phyloP scores from a whole-genome alignment of 92 coral and sea anemone species.

The Ricordea florida region DNA sequence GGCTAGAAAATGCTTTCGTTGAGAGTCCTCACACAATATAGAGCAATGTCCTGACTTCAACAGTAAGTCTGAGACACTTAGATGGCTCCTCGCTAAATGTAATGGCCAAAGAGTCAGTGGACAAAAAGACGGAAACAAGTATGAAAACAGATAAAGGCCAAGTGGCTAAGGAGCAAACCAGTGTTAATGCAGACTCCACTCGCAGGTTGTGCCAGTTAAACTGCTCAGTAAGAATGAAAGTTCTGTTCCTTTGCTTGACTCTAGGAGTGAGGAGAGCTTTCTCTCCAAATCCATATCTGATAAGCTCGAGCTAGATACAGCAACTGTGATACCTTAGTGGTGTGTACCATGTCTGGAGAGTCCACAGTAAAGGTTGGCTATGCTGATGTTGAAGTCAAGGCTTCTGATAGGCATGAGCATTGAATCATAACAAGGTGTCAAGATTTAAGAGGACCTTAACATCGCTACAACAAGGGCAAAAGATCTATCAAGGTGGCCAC shows the following conservation, averaged over 20 bases:
- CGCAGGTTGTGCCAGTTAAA: conserved; percentile 60
- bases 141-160: neutral
- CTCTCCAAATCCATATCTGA: conserved; percentile 23
- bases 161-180: neutral
- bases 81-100: neutral
- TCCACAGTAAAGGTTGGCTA: conserved; percentile 42
- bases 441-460: conserved; percentile 25
- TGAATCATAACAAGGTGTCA: conserved; percentile 29
- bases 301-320: conserved; percentile 21
- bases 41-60: no score
- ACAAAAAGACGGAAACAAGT: neutral
- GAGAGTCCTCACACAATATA: no score
- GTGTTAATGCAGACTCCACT: conserved; percentile 1
- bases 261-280: conserved; percentile 65
- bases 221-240: conserved; percentile 19
- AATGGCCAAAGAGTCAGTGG: conserved; percentile 31
- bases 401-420: conserved; percentile 19
- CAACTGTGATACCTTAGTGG: conserved; percentile 20
- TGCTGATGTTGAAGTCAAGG: conserved; percentile 35
- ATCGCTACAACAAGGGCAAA: conserved; percentile 32
- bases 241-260: conserved; percentile 32
- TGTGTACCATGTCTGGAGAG: conserved; percentile 46
- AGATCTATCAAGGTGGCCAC: conserved; percentile 53
- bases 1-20: neutral
- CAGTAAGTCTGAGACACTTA: conserved; percentile 21